Percentiles rank a stretch among this genome's conserved stretches.
phyloP scores from a whole-genome alignment of 2,888 invertebrate genomes.

The Busseola fusca region DNA sequence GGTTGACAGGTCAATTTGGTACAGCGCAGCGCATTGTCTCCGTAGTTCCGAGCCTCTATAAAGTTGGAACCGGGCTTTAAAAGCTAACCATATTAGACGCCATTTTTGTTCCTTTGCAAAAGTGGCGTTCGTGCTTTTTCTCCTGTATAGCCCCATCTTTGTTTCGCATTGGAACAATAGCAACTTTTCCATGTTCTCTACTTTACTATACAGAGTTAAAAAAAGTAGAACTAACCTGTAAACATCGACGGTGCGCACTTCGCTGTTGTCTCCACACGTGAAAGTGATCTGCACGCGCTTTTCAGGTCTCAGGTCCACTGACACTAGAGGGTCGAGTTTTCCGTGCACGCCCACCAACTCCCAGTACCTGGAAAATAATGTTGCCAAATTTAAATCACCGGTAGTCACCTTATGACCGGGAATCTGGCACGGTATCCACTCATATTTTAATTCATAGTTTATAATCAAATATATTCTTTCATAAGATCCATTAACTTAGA shows the following conservation, averaged over 20 bases:
- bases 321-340: constrained; percentile 96
- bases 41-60: background rate
- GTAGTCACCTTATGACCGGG: background rate
- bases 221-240: constrained; percentile 83
- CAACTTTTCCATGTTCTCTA: background rate
- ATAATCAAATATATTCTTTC: too few relatives aligned
- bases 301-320: constrained; percentile 95
- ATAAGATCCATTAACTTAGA: background rate
- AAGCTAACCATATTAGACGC: background rate
- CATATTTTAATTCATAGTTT: too few relatives aligned
- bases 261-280: constrained; percentile 93
- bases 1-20: background rate
- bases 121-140: background rate
- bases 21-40: background rate
- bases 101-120: background rate
- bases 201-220: background rate
- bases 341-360: constrained; percentile 96
- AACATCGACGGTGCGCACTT: constrained; percentile 93
- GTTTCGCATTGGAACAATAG: background rate
- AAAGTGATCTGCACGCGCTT: constrained; percentile 96
- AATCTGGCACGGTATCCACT: background rate
- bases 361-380: constrained; percentile 90
- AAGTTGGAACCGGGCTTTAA: background rate
- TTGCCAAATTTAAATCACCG: background rate
- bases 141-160: background rate